Evolutionary conservation across 2,888 invertebrate species (phyloP).

Genomic region (Drosophila pseudotalamancana): DNA sequence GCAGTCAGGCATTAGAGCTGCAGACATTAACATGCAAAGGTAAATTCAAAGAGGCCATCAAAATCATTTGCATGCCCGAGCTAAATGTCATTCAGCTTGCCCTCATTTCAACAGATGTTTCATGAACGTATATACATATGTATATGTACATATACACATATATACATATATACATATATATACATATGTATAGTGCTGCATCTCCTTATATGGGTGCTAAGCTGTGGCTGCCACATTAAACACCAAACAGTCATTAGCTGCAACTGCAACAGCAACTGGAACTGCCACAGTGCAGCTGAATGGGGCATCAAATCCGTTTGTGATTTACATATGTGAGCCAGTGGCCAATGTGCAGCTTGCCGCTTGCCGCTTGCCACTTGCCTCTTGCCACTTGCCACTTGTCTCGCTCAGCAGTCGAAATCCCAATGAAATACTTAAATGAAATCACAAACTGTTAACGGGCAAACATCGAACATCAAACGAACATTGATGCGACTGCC

Average conservation of each 20-base stretch:
- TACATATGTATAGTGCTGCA: background rate
- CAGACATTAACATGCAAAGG: slow-evolving; percentile 11
- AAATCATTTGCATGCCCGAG: slow-evolving; percentile 32
- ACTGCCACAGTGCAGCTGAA: background rate
- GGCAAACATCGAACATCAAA: slow-evolving; percentile 54
- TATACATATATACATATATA: background rate
- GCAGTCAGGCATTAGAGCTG: background rate
- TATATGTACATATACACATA: background rate
- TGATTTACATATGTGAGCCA: slow-evolving; percentile 60
- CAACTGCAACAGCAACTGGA: slow-evolving; percentile 12
- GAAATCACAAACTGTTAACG: slow-evolving; percentile 61
- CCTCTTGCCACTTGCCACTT: no score
- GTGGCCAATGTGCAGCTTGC: slow-evolving; percentile 14
- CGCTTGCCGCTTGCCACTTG: no score
- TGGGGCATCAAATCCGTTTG: slow-evolving; percentile 36
- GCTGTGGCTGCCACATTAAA: slow-evolving; percentile 62
- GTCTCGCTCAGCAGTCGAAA: slow-evolving; percentile 22
- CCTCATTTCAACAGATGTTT: slow-evolving; percentile 5
- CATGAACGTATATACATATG: background rate
- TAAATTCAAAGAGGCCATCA: slow-evolving; percentile 11
- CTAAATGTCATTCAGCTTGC: slow-evolving; percentile 29
- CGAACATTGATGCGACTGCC: slow-evolving; percentile 39
- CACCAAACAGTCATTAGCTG: slow-evolving; percentile 74
- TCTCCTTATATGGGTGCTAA: slow-evolving; percentile 57
- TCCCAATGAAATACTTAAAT: slow-evolving; percentile 60